phyloP scores from a whole-genome alignment of 2,888 invertebrate genomes.

The Erebia epiphron region DNA sequence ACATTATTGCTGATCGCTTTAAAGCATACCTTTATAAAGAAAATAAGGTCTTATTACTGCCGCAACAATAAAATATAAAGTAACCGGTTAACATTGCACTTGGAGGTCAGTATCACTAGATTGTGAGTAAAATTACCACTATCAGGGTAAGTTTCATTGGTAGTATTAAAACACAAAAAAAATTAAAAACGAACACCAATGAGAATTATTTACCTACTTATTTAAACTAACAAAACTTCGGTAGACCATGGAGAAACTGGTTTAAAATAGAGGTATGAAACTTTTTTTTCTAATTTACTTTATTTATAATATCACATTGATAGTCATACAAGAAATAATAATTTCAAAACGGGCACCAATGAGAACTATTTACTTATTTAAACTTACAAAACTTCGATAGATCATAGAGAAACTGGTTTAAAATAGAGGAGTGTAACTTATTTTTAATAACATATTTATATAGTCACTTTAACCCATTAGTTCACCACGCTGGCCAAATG shows the following conservation, averaged over 20 bases:
- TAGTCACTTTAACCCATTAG: no score
- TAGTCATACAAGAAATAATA: no score
- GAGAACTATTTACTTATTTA: background rate
- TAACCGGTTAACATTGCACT: constrained; percentile 12
- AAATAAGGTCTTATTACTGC: constrained; percentile 1
- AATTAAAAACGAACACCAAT: background rate
- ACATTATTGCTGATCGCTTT: background rate
- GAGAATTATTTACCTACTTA: background rate
- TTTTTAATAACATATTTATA: background rate
- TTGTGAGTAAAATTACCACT: background rate
- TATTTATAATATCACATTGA: no score
- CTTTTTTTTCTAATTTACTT: no score
- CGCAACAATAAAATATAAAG: background rate
- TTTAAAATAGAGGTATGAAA: no score
- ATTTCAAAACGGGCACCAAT: background rate
- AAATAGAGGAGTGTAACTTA: background rate
- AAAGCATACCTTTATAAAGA: background rate
- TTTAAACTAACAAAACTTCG: background rate
- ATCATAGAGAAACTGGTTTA: no score
- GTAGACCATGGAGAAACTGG: no score
- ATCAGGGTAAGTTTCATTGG: background rate
- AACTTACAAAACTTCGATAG: background rate
- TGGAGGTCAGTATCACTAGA: constrained; percentile 9
- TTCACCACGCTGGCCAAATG: no score
- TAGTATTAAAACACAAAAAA: background rate